These are phyloP conservation scores for Synanthedon formicaeformis DNA, from an alignment of 2,888 invertebrate species.

Conservation along the genomic window DNA sequence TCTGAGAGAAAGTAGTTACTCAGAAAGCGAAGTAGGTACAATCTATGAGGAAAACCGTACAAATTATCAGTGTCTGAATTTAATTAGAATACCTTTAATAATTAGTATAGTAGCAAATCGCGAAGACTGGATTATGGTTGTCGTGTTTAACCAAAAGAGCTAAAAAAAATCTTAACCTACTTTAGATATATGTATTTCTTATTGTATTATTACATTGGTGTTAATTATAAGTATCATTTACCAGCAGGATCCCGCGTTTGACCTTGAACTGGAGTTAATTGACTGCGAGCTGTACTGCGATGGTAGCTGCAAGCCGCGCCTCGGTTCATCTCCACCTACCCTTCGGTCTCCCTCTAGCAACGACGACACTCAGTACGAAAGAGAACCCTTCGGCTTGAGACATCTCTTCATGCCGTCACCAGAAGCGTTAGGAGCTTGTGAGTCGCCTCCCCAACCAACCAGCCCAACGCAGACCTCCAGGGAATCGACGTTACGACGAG, in stretches of 20 bases:
- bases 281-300: slow-evolving; percentile 56
- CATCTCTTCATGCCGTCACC: slow-evolving; percentile 38
- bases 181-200: background rate
- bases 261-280: slow-evolving; percentile 48
- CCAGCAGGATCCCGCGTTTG: slow-evolving; percentile 41
- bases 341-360: slow-evolving; percentile 32
- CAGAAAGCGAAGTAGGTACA: too few species aligned
- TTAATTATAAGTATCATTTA: background rate
- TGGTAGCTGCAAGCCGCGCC: slow-evolving; percentile 46
- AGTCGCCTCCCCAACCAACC: slow-evolving; percentile 84
- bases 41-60: too few species aligned
- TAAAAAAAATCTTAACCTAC: background rate
- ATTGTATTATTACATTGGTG: background rate
- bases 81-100: too few species aligned
- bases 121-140: too few species aligned
- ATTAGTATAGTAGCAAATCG: too few species aligned
- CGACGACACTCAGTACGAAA: slow-evolving; percentile 37
- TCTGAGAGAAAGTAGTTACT: too few species aligned
- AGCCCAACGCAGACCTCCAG: slow-evolving; percentile 82
- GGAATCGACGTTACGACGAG: slow-evolving; percentile 78
- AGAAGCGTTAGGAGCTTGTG: slow-evolving; percentile 35
- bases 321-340: slow-evolving; percentile 45
- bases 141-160: too few species aligned
- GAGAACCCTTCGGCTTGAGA: slow-evolving; percentile 37
- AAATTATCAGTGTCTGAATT: too few species aligned